Evolutionary conservation across 2,113 vertebrate genomes (phyloP).

Genomic region (Cercocebus atys): DNA sequence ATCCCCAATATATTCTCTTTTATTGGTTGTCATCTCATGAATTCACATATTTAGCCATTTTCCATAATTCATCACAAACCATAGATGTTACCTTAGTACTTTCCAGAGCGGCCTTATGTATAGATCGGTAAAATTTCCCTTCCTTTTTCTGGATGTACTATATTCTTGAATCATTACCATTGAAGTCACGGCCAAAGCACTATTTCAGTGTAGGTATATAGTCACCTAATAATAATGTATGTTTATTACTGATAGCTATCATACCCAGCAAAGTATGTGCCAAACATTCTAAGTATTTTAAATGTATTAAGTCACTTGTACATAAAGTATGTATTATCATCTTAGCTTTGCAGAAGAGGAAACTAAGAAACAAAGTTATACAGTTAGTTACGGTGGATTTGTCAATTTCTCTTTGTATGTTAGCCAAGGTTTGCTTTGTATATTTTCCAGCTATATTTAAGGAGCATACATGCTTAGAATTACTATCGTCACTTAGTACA

Average conservation of each 20-base stretch:
- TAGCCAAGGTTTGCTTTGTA: neutral
- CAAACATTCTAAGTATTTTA: neutral
- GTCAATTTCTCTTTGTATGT: neutral
- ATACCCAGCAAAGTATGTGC: no score
- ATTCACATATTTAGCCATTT: no score
- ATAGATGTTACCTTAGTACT: no score
- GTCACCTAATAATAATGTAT: neutral
- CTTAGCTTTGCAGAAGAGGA: neutral
- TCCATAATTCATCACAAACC: no score
- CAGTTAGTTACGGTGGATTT: neutral
- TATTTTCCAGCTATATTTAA: neutral
- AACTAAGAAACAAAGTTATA: neutral
- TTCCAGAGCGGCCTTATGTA: no score
- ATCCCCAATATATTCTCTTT: neutral
- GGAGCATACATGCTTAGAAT: neutral
- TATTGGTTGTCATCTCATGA: neutral
- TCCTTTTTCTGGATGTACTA: no score
- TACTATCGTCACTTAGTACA: neutral
- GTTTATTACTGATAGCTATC: neutral
- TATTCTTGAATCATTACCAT: no score
- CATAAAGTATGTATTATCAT: neutral
- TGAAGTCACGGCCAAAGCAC: neutral
- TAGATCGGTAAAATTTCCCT: no score
- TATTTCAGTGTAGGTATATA: neutral
- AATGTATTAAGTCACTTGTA: neutral